Percentiles rank a stretch among this genome's conserved stretches.
These are phyloP conservation scores for Bombus haemorrhoidalis DNA, from an alignment of 1,140 invertebrate genomes.

Conservation along the genomic window DNA sequence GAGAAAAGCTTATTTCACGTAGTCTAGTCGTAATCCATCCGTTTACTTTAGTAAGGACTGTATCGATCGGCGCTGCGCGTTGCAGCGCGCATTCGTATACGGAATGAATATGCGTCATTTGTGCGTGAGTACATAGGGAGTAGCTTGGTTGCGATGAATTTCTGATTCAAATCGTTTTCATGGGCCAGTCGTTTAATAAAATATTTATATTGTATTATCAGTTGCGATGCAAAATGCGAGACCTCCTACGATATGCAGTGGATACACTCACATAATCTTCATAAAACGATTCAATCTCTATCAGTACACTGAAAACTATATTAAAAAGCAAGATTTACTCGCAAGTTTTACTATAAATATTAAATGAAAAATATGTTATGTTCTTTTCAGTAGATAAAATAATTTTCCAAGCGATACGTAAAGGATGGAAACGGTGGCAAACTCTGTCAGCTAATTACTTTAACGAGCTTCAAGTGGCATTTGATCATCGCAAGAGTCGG, in stretches of 20 bases:
- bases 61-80: conserved; percentile 57
- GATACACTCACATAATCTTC: no score
- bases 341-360: not conserved
- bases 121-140: conserved; percentile 7
- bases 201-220: conserved; percentile 5
- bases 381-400: conserved; percentile 31
- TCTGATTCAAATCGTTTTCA: not conserved
- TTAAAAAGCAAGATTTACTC: not conserved
- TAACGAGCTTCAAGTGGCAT: conserved; percentile 60
- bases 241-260: no score
- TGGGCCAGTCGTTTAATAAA: not conserved
- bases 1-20: conserved; percentile 52
- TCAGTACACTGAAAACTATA: not conserved
- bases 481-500: conserved; percentile 19
- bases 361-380: not conserved
- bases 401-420: not conserved
- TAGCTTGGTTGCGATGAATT: not conserved
- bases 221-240: not conserved
- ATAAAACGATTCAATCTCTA: no score
- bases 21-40: conserved; percentile 63
- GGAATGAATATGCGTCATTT: conserved; percentile 53
- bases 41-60: conserved; percentile 70
- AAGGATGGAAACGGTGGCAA: not conserved
- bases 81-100: conserved; percentile 55
- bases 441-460: conserved; percentile 56